A percentile compares a stretch with the other conserved stretches of the same genome.
phyloP scores from a whole-genome alignment of 2,797 vertebrate species.

The Enoplosus armatus region DNA sequence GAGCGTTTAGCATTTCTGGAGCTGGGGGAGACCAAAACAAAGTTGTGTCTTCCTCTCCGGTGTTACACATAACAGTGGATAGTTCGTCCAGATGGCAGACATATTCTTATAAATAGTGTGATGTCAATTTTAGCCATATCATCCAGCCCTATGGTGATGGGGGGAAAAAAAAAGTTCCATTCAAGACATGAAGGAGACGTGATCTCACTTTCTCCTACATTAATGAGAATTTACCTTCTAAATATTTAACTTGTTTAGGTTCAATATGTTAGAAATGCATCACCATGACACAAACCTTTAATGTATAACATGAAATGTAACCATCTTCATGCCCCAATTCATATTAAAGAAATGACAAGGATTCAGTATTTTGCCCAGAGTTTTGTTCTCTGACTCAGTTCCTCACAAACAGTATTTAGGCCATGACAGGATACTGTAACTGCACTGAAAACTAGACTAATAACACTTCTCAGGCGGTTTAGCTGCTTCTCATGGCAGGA shows the following conservation, averaged over 20 bases:
- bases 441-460: slow-evolving; percentile 14
- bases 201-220: not conserved
- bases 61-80: not conserved
- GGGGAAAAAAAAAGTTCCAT: not conserved
- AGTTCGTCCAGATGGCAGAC: not conserved
- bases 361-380: not conserved
- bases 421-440: not conserved
- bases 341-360: not conserved
- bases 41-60: too few species aligned
- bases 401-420: slow-evolving; percentile 17
- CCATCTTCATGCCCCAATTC: not conserved
- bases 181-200: not conserved
- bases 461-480: slow-evolving; percentile 43
- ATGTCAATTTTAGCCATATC: not conserved
- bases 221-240: not conserved
- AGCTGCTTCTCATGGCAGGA: slow-evolving; percentile 26
- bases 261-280: not conserved
- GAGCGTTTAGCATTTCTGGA: not conserved
- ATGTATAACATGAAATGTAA: too few species aligned
- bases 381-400: not conserved
- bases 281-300: not conserved
- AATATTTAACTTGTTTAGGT: not conserved
- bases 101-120: not conserved
- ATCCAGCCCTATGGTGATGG: not conserved
- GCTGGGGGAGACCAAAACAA: not conserved